Evolutionary conservation across 2,113 vertebrate species (phyloP), one percentile per base, ranked within the genome.

Genomic region (Charadrius vociferus): DNA sequence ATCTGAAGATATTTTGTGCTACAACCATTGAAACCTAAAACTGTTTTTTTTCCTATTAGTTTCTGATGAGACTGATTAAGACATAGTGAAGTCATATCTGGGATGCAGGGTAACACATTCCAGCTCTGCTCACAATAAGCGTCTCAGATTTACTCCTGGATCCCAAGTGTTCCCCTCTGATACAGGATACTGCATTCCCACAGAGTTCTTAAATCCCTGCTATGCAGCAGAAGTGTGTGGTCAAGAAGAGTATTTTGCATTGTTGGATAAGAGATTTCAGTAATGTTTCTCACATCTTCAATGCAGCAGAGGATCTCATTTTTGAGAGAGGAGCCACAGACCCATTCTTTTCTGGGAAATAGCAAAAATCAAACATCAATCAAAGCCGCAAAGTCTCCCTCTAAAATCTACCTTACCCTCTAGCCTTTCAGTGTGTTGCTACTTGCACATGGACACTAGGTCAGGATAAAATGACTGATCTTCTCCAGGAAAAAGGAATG

Each of bases 51-150:
- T 4, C 62, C 65, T 27, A 7, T 49, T 68, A 4, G 18, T 73
- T 91, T 90, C 79, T 66, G 93, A 56, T 82, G 86, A 97, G 80
- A 65, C 82, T 86, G 92, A 95, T 92, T 86, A 86, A 93, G 95
- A 86, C 23, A 75, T 30, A 93, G 86, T 56, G 88, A 32, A 92
- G 86, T 11, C 45, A 62, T 74, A 50, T 72, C 78, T 81, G 88
- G 75, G 95, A 83, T 71, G 72, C 71, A 73, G 81, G 34, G 71
- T 65, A 66, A 58, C 93, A 86, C 75, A 81, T 83, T 78, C 83
- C 93, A 84, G 67, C 80, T 84, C 91, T 55, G 74, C 79, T 92
- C 36, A 61, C 67, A 63, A 41, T 55, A 78, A 86, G 49, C 1
- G 1, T 91, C 88, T 96, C 72, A 45, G 80, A 43, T 94, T 95